These are phyloP conservation scores for Chymomyza amoena DNA, from an alignment of 2,888 invertebrate species.

Conservation along the genomic window DNA sequence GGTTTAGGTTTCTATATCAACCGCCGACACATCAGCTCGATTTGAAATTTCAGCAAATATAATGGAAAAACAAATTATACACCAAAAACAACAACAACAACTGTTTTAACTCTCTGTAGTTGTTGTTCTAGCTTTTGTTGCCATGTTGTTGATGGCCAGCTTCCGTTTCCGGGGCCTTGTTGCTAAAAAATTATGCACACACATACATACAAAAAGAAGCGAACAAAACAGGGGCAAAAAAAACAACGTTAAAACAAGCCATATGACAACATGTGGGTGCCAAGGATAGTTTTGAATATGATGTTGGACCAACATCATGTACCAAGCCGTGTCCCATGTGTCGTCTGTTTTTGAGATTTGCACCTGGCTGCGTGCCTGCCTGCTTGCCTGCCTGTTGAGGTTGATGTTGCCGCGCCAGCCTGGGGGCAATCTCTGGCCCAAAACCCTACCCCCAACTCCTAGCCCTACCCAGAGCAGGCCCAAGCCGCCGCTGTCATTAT, in stretches of 20 bases:
- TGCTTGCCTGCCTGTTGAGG: background rate
- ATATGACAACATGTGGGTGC: constrained; percentile 59
- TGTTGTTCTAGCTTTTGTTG: constrained; percentile 22
- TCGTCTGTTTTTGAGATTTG: constrained; percentile 52
- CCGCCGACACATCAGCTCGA: background rate
- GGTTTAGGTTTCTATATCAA: too few species aligned
- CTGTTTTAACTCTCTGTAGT: constrained; percentile 23
- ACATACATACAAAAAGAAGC: too few species aligned
- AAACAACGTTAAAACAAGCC: constrained; percentile 53
- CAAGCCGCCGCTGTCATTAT: constrained; percentile 61
- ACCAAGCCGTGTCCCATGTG: constrained; percentile 48
- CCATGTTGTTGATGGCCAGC: constrained; percentile 36
- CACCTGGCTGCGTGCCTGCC: constrained; percentile 43
- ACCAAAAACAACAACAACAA: background rate
- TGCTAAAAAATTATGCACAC: too few species aligned
- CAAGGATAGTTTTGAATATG: constrained; percentile 14
- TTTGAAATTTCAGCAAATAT: background rate
- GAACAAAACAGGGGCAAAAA: constrained; percentile 21
- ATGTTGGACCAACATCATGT: constrained; percentile 42
- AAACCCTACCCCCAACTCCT: too few species aligned
- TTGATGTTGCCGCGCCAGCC: background rate
- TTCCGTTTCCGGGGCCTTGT: constrained; percentile 60
- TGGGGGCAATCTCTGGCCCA: background rate
- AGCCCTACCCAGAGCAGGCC: too few species aligned
- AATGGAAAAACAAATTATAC: background rate